These are phyloP conservation scores for Apogon talboti DNA, from an alignment of 2,797 vertebrate species.

Conservation along the genomic window DNA sequence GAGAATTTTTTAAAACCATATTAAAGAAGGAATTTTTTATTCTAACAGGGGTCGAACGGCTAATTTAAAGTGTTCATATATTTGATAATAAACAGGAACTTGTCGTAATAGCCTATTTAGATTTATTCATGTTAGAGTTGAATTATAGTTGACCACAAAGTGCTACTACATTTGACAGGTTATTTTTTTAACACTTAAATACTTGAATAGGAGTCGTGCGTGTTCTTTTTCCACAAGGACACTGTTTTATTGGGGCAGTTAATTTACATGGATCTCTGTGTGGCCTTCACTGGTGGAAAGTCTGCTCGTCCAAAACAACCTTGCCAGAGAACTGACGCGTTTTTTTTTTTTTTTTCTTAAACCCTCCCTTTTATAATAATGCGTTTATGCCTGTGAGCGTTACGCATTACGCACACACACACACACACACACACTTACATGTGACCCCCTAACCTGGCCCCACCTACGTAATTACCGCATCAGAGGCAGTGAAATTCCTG, in stretches of 20 bases:
- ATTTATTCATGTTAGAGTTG: no score
- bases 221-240: conserved; percentile 25
- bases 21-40: no score
- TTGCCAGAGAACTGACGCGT: conserved; percentile 54
- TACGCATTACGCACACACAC: conserved; percentile 34
- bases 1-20: no score
- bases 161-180: no score
- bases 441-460: conserved; percentile 83
- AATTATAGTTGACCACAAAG: no score
- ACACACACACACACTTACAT: conserved; percentile 46
- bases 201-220: background rate
- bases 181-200: background rate
- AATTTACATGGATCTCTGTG: conserved; percentile 27
- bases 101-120: no score
- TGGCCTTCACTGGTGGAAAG: conserved; percentile 55
- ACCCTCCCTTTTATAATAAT: conserved; percentile 50
- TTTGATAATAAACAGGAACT: no score
- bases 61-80: no score
- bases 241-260: conserved; percentile 21
- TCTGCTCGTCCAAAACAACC: conserved; percentile 63
- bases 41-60: no score
- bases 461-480: conserved; percentile 85
- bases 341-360: background rate
- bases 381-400: conserved; percentile 62
- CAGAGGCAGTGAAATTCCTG: conserved; percentile 79